Conservation (phyloP, 2,888 invertebrate genomes). For the Torymus aiolomorphi region DNA sequence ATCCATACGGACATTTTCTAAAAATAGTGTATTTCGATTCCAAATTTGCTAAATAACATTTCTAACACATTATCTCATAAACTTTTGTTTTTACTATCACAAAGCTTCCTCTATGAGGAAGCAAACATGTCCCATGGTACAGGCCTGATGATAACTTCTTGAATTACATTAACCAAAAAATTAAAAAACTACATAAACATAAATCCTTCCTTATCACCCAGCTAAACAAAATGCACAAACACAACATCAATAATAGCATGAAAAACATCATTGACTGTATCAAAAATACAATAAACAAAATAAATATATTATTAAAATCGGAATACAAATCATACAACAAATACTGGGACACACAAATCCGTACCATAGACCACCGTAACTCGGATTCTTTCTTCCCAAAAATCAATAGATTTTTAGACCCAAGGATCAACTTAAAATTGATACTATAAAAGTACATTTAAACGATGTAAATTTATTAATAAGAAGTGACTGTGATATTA, state of each 20-base stretch:
- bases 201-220: background rate
- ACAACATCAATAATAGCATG: background rate
- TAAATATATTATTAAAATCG: background rate
- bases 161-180: background rate
- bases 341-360: background rate
- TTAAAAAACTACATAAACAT: background rate
- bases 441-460: background rate
- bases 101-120: too few species aligned
- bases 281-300: background rate
- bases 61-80: too few species aligned
- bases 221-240: background rate
- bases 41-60: too few species aligned
- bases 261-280: background rate
- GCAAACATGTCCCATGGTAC: background rate
- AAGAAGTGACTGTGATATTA: too few species aligned
- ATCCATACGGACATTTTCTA: too few species aligned
- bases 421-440: background rate
- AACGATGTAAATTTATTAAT: background rate
- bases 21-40: too few species aligned
- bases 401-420: slow-evolving; percentile 15
- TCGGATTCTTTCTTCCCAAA: slow-evolving; percentile 20
- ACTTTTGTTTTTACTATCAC: too few species aligned
- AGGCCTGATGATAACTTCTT: background rate
- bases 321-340: background rate
- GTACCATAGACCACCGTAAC: slow-evolving; percentile 4